Base-by-base conservation (phyloP, 2,888 invertebrate species). In the Trissolcus brochymenae region DNA sequence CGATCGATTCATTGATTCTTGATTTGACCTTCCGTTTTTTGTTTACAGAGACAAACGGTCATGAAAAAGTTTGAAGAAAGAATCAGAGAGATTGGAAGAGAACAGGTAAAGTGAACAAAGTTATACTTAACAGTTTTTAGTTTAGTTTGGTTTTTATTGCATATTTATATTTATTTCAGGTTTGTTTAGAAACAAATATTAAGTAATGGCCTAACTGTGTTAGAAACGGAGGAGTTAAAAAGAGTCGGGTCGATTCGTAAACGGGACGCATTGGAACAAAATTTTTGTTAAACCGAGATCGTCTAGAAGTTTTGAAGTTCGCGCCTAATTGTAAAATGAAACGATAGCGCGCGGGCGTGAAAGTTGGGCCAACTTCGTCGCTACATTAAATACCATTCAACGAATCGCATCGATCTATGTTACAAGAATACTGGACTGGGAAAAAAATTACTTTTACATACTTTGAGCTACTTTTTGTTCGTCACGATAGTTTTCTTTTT, bases 41-140 rank as follows among this genome's bases (percentile, higher is more conserved):
- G 43, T 78, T 90, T 86, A 4, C 90, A 92, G 92, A 92, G 92
- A 83, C 81, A 87, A 50, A 90, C 90, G 67, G 83, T 92, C 46
- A 91, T 91, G 84, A 88, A 89, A 51, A 92, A 91, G 88, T 91
- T 92, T 51, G 90, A 90, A 83, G 92, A 92, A 82, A 91, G 92
- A 92, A 87, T 90, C 91, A 81, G 90, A 92, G 82, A 59, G 17
- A 49, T 59, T 84, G 91, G 92, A 46, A 91, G 91, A 85, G 90
- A 90, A 80, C 93, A 92, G 90, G 92, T 92, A 90, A 90, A 46
- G n/a, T 46, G 46, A 3, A n/a, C 14, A 46, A 46, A 35, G 9
- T 46, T 46, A 7, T 46, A 46, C 9, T 46, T 3, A 9, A 46
- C 4, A 46, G 46, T n/a, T 16, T 46, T 2, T 7, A 3, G 0